phyloP scores from a whole-genome alignment of 2,797 vertebrate genomes.

The Epinephelus awoara region DNA sequence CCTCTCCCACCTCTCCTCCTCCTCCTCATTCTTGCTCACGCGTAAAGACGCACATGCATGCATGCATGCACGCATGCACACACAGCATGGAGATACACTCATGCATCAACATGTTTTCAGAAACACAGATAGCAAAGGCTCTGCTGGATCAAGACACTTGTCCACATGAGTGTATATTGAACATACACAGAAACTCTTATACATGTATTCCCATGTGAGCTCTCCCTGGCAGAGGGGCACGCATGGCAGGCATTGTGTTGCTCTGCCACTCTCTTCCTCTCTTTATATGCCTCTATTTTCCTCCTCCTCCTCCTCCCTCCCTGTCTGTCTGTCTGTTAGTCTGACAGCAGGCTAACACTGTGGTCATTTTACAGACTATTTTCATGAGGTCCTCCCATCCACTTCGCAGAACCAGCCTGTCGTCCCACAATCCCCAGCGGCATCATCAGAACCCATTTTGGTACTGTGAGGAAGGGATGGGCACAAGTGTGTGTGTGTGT shows the following conservation, averaged over 20 bases:
- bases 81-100: constrained; percentile 45
- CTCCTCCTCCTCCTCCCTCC: constrained; percentile 21
- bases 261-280: constrained; percentile 43
- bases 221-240: constrained; percentile 50
- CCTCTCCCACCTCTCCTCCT: constrained; percentile 54
- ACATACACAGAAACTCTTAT: constrained; percentile 26
- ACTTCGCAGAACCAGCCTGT: constrained; percentile 70
- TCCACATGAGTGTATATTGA: constrained; percentile 36
- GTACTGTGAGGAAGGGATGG: constrained; percentile 57
- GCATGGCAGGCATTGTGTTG: constrained; percentile 41
- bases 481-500: constrained; percentile 39
- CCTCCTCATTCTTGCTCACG: constrained; percentile 64
- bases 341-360: constrained; percentile 67
- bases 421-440: constrained; percentile 65
- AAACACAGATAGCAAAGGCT: constrained; percentile 29
- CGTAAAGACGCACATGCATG: constrained; percentile 67
- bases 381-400: constrained; percentile 72
- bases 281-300: constrained; percentile 25
- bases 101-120: constrained; percentile 38
- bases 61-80: constrained; percentile 57
- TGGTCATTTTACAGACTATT: constrained; percentile 72
- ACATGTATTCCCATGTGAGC: constrained; percentile 43
- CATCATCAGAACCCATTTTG: constrained; percentile 70
- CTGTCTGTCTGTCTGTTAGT: constrained; percentile 51
- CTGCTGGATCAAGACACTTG: constrained; percentile 43